Percentiles rank a stretch among this genome's conserved stretches.
Conservation (phyloP, 2,888 invertebrate genomes). For the Ethmia dodecea region DNA sequence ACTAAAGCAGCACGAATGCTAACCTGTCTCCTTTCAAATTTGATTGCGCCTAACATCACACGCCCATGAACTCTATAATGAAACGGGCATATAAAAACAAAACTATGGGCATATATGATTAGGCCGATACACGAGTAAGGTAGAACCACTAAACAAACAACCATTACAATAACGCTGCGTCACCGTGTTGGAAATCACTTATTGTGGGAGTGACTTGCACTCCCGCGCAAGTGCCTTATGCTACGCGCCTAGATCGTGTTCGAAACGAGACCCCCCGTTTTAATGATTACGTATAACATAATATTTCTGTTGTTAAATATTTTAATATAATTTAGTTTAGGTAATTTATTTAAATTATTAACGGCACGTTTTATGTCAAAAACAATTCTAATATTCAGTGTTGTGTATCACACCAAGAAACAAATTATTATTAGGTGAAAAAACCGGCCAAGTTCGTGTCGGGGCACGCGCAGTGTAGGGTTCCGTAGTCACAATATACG, state of each 20-base stretch:
- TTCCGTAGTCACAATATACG: too few species aligned
- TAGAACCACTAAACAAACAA: slow-evolving; percentile 77
- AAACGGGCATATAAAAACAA: slow-evolving; percentile 73
- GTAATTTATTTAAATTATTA: too few species aligned
- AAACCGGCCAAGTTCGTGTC: too few species aligned
- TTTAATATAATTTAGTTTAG: neutral
- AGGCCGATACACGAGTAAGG: slow-evolving; percentile 76
- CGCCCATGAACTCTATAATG: slow-evolving; percentile 77
- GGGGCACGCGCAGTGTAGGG: too few species aligned
- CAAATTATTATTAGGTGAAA: too few species aligned
- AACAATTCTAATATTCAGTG: too few species aligned
- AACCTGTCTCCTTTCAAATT: slow-evolving; percentile 74
- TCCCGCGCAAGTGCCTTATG: slow-evolving; percentile 56
- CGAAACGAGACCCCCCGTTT: slow-evolving; percentile 33
- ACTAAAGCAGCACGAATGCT: slow-evolving; percentile 56
- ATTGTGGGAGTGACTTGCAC: slow-evolving; percentile 74
- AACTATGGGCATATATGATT: slow-evolving; percentile 77
- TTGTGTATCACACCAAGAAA: too few species aligned
- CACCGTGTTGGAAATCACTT: slow-evolving; percentile 75
- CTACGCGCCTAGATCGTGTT: slow-evolving; percentile 36
- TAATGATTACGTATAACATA: slow-evolving; percentile 26
- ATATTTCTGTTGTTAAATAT: too few species aligned
- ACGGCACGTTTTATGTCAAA: too few species aligned
- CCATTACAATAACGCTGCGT: slow-evolving; percentile 70
- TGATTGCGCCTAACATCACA: slow-evolving; percentile 73